Evolutionary conservation across 1,140 invertebrate species (phyloP).

Genomic region (Macrotrachela quadricornifera): DNA sequence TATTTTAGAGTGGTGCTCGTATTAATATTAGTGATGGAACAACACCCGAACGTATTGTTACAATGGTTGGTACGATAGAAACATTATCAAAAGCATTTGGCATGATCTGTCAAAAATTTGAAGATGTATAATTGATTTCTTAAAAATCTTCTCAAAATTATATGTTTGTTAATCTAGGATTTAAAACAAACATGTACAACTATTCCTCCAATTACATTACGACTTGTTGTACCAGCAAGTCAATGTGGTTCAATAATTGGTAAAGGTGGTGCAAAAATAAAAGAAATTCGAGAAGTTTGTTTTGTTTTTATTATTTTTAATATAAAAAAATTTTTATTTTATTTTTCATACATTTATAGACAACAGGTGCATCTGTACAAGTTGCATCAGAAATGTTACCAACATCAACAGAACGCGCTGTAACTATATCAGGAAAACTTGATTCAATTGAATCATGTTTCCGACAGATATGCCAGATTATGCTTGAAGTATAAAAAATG

Average conservation of each 20-base stretch:
- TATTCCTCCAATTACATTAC: constrained; percentile 54
- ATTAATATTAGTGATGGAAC: constrained; percentile 48
- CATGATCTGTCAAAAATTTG: constrained; percentile 96
- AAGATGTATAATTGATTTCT: constrained; percentile 52
- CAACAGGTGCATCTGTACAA: constrained; percentile 43
- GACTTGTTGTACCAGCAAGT: constrained; percentile 90
- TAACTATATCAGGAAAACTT: constrained; percentile 86
- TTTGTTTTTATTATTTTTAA: too few species aligned
- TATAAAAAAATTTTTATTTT: too few species aligned
- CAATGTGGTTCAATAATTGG: constrained; percentile 97
- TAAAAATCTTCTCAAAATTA: too few species aligned
- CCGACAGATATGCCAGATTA: constrained; percentile 94
- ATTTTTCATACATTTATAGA: too few species aligned
- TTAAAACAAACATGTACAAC: constrained; percentile 28
- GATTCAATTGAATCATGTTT: constrained; percentile 96
- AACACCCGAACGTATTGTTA: constrained; percentile 75
- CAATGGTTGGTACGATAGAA: constrained; percentile 81
- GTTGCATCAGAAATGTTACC: constrained; percentile 98
- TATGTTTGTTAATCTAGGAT: constrained; percentile 16
- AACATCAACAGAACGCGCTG: constrained; percentile 94
- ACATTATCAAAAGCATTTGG: constrained; percentile 95
- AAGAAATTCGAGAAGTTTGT: constrained; percentile 30
- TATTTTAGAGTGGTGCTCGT: constrained; percentile 40
- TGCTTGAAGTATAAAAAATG: constrained; percentile 54
- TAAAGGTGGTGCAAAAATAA: constrained; percentile 31